Conservation (phyloP, 1,140 invertebrate species). For the Hyposmocoma kahamanoa region DNA sequence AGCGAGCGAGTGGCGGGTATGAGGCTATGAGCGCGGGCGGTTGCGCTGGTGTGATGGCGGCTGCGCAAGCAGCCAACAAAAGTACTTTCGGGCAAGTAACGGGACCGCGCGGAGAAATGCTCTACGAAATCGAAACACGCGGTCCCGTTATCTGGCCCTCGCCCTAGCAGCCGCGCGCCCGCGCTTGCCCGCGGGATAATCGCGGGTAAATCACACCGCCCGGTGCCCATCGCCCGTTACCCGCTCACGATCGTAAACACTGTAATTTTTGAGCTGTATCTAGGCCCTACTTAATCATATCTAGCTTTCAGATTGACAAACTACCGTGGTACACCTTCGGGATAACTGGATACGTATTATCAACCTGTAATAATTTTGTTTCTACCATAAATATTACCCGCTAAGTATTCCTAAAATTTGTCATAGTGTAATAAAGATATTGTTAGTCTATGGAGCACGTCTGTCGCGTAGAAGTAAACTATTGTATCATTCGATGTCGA, state of each 20-base stretch:
- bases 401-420: too few species aligned
- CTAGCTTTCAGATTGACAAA: too few species aligned
- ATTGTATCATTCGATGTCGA: too few species aligned
- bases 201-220: slow-evolving; percentile 39
- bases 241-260: not conserved
- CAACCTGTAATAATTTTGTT: too few species aligned
- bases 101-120: slow-evolving; percentile 65
- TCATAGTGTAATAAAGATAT: too few species aligned
- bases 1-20: not conserved
- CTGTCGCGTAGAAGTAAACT: too few species aligned
- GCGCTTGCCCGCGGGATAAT: slow-evolving; percentile 44
- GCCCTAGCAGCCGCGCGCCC: slow-evolving; percentile 32
- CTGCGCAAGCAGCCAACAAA: slow-evolving; percentile 47
- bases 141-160: slow-evolving; percentile 62
- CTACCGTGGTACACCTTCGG: too few species aligned
- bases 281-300: too few species aligned
- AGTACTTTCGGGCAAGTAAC: slow-evolving; percentile 69
- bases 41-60: slow-evolving; percentile 25
- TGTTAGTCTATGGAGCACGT: too few species aligned
- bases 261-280: too few species aligned
- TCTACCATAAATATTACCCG: too few species aligned
- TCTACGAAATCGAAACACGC: slow-evolving; percentile 71
- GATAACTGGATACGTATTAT: too few species aligned
- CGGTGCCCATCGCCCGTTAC: not conserved
- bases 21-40: slow-evolving; percentile 32